Conservation (phyloP, 2,113 vertebrate species). For the Brachypteracias leptosomus region DNA sequence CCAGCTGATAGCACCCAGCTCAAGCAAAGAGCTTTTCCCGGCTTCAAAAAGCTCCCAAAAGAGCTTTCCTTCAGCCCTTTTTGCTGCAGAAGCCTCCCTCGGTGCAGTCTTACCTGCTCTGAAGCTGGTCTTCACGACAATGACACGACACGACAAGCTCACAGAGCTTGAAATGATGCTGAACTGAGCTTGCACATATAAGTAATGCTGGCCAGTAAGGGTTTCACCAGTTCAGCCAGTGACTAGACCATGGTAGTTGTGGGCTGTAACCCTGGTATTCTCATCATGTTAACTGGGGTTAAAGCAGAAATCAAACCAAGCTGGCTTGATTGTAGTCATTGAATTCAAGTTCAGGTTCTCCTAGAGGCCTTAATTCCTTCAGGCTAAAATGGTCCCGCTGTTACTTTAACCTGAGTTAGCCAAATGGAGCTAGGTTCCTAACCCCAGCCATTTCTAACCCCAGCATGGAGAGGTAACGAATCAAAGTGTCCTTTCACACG, state of each 20-base stretch:
- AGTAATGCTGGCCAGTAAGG: accelerated
- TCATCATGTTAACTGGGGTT: accelerated
- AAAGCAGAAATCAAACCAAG: neutral
- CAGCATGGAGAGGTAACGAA: accelerated
- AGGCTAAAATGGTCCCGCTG: neutral
- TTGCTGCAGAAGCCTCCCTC: no score
- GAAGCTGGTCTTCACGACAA: no score
- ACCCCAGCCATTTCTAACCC: neutral
- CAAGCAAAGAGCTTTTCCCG: no score
- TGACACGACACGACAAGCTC: no score
- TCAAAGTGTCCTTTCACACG: neutral
- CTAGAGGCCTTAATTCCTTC: neutral
- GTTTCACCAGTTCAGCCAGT: neutral
- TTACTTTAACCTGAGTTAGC: neutral
- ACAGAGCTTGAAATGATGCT: neutral
- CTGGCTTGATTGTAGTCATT: neutral
- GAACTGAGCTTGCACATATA: accelerated
- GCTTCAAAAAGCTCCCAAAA: no score
- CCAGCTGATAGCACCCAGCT: no score
- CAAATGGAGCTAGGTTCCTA: neutral
- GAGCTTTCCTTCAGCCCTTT: no score
- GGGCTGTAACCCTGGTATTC: neutral
- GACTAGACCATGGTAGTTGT: neutral
- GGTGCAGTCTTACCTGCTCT: no score
- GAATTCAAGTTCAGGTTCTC: neutral